phyloP scores from a whole-genome alignment of 2,797 vertebrate species.

The Clamator glandarius region DNA sequence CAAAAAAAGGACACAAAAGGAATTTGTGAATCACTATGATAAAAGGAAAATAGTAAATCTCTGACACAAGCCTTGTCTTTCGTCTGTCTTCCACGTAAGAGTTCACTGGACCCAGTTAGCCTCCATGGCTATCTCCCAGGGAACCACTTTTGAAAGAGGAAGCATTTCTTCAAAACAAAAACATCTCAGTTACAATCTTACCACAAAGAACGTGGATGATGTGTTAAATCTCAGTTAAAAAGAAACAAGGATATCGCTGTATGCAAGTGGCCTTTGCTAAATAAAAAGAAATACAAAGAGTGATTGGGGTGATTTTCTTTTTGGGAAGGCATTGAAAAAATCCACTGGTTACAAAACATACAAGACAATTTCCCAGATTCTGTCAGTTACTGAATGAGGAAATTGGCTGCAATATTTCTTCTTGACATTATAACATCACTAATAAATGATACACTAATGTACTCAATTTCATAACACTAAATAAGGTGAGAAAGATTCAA shows the following conservation, averaged over 20 bases:
- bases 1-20: background rate
- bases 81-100: background rate
- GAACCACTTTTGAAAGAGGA: background rate
- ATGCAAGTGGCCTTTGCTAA: background rate
- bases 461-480: background rate
- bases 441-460: background rate
- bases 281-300: background rate
- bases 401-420: background rate
- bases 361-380: background rate
- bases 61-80: background rate
- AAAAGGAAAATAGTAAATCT: background rate
- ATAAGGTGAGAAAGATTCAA: background rate
- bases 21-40: background rate
- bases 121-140: background rate
- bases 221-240: background rate
- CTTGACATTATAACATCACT: background rate
- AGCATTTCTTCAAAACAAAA: background rate
- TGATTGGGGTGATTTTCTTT: background rate
- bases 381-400: background rate
- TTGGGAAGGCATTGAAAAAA: background rate
- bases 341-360: background rate
- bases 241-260: background rate
- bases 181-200: background rate
- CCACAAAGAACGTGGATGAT: background rate
- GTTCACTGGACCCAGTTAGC: background rate